Conservation (phyloP, 1,140 invertebrate species). For the Sminthurides bifidus region DNA sequence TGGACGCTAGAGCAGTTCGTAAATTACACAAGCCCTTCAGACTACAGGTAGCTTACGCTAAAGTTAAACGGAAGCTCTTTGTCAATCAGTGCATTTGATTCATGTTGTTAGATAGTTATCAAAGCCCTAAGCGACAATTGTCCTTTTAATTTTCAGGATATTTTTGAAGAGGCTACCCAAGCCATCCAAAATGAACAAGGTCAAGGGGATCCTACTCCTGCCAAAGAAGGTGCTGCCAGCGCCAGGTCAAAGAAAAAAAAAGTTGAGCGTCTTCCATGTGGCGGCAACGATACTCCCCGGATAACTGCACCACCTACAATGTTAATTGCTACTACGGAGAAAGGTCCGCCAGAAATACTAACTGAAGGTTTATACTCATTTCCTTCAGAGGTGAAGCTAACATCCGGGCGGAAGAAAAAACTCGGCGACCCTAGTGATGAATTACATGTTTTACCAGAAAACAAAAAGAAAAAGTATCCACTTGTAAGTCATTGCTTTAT, state of each 20-base stretch:
- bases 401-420: constrained; percentile 6
- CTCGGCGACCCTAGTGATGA: background rate
- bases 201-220: background rate
- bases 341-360: constrained; percentile 17
- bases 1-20: no score
- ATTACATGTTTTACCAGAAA: constrained; percentile 17
- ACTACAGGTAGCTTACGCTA: no score
- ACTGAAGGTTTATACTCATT: constrained; percentile 22
- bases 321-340: constrained; percentile 9
- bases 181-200: no score
- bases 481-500: background rate
- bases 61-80: no score
- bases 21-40: no score
- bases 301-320: constrained; percentile 14
- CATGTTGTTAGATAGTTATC: background rate
- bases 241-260: no score
- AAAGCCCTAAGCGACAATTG: background rate
- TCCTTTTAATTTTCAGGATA: no score
- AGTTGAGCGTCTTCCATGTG: background rate
- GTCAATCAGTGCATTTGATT: no score
- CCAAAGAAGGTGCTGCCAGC: background rate
- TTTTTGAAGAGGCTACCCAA: no score
- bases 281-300: no score
- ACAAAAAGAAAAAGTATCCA: constrained; percentile 16
- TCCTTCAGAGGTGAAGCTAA: constrained; percentile 7